Evolutionary conservation across 1,140 invertebrate species (phyloP).

Genomic region (Triops longicaudatus): DNA sequence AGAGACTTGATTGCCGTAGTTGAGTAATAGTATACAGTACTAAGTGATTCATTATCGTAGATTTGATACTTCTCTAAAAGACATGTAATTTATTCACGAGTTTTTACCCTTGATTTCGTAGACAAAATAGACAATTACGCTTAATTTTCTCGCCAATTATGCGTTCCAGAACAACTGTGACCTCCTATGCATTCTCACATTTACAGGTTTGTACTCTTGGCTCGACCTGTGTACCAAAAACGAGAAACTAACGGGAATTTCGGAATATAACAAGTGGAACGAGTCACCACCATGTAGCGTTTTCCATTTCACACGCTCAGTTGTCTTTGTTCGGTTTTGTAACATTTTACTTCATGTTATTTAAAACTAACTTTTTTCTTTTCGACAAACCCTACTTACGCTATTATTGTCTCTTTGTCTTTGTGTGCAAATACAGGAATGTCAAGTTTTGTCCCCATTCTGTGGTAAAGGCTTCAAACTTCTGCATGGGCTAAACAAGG

Average conservation of each 20-base stretch:
- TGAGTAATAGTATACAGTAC: no score
- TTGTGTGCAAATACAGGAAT: no score
- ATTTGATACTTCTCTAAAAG: no score
- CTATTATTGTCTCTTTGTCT: no score
- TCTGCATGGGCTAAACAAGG: not conserved
- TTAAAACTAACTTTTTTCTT: not conserved
- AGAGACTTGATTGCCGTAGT: no score
- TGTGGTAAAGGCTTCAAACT: no score
- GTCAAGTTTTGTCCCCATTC: no score
- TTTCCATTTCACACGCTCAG: slow-evolving; percentile 7
- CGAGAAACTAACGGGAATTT: not conserved
- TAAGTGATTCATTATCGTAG: no score
- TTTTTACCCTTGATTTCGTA: no score
- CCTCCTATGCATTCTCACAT: not conserved
- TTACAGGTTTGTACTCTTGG: not conserved
- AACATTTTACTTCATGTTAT: not conserved
- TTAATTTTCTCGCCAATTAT: not conserved
- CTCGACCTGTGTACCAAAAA: not conserved
- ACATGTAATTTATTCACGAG: no score
- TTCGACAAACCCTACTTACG: not conserved
- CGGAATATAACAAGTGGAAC: not conserved
- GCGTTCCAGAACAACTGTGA: not conserved
- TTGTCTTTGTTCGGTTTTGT: not conserved
- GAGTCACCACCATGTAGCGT: not conserved
- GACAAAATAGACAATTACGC: no score